Conservation (phyloP, 1,140 invertebrate genomes). For the Hesperophylax magnus region DNA sequence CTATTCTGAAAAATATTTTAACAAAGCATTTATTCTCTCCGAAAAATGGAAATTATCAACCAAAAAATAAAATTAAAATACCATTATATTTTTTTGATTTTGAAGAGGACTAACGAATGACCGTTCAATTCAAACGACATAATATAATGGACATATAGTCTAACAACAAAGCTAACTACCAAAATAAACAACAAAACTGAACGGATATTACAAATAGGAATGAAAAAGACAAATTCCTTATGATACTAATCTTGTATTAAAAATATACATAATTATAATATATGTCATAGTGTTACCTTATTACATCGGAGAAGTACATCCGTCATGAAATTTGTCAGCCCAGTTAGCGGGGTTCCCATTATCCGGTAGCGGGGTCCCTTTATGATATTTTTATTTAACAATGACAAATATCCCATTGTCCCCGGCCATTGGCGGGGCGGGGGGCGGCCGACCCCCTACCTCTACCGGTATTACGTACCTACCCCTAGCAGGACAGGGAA, state of each 20-base stretch:
- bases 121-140: too few relatives aligned
- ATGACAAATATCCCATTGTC: constrained; percentile 41
- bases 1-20: too few relatives aligned
- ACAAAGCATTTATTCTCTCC: too few relatives aligned
- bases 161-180: too few relatives aligned
- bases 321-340: constrained; percentile 41
- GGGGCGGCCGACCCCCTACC: not conserved
- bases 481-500: not conserved
- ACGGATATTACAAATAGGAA: too few relatives aligned
- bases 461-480: not conserved
- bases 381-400: constrained; percentile 44
- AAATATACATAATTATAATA: not conserved
- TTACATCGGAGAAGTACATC: not conserved
- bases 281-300: not conserved
- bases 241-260: too few relatives aligned
- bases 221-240: not conserved
- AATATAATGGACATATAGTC: too few relatives aligned
- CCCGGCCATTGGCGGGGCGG: constrained; percentile 38
- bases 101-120: too few relatives aligned
- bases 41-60: too few relatives aligned
- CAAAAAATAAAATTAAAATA: too few relatives aligned
- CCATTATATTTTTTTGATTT: too few relatives aligned
- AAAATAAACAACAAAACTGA: not conserved
- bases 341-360: constrained; percentile 11
- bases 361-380: not conserved